Evolutionary conservation across 2,797 vertebrate species (phyloP).

Genomic region (Sebastes iracundus): DNA sequence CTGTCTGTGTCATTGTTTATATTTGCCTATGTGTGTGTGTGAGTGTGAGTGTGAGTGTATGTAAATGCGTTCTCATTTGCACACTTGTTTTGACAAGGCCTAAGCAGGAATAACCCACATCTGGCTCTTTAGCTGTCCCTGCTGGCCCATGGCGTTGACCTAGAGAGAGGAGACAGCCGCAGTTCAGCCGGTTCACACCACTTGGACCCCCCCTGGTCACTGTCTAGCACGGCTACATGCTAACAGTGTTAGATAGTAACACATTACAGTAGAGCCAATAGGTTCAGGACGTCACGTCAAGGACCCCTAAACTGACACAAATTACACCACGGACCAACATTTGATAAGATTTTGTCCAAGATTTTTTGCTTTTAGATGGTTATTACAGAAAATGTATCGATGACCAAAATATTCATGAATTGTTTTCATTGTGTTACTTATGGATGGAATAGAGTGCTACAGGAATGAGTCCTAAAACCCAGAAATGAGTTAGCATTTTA

Average conservation of each 20-base stretch:
- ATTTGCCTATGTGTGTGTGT: background rate
- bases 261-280: background rate
- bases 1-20: constrained; percentile 42
- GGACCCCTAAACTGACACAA: background rate
- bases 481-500: too few relatives aligned
- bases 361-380: background rate
- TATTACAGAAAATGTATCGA: background rate
- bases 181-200: constrained; percentile 41
- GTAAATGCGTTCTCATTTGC: background rate
- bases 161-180: constrained; percentile 28
- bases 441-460: too few relatives aligned
- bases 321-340: background rate
- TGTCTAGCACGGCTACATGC: constrained; percentile 16
- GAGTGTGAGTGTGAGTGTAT: background rate
- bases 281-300: background rate
- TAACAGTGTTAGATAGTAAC: background rate
- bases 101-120: constrained; percentile 26
- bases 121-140: constrained; percentile 38
- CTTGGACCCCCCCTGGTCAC: constrained; percentile 14
- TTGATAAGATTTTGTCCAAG: background rate
- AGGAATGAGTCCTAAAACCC: too few relatives aligned
- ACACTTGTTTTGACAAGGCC: constrained; percentile 36
- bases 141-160: constrained; percentile 4
- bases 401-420: too few relatives aligned
- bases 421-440: too few relatives aligned